Evolutionary conservation across 64 coral and sea anemone genomes (phyloP).

Genomic region (Pocillopora damicornis): DNA sequence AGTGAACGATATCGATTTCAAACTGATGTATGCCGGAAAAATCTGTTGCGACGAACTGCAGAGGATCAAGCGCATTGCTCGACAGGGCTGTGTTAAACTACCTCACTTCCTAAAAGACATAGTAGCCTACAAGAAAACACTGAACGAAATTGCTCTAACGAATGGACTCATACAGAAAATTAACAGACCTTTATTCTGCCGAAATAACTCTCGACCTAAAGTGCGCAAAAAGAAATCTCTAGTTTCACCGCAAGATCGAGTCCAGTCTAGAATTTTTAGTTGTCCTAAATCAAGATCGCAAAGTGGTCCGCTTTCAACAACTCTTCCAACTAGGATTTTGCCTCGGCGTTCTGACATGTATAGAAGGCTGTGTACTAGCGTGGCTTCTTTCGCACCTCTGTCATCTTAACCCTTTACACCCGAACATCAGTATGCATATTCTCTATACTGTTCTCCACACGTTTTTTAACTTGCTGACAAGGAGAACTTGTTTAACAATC

Average conservation of each 20-base stretch:
- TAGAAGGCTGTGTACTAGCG: slow-evolving; percentile 26
- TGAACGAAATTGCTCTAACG: slow-evolving; percentile 59
- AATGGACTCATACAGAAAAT: slow-evolving; percentile 61
- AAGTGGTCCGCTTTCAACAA: background rate
- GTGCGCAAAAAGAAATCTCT: slow-evolving; percentile 10
- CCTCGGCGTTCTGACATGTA: slow-evolving; percentile 8
- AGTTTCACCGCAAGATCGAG: background rate
- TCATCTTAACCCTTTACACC: background rate
- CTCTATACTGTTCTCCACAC: no score
- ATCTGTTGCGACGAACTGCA: slow-evolving; percentile 68
- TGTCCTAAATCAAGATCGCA: slow-evolving; percentile 31
- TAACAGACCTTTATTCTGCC: slow-evolving; percentile 38
- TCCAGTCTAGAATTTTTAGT: slow-evolving; percentile 17
- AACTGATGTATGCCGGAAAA: slow-evolving; percentile 75
- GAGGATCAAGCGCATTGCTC: slow-evolving; percentile 60
- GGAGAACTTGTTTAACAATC: no score
- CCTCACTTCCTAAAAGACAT: slow-evolving; percentile 72
- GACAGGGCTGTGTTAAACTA: slow-evolving; percentile 54
- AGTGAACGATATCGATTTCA: slow-evolving; percentile 80
- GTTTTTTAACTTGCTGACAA: no score
- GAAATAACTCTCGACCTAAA: slow-evolving; percentile 29
- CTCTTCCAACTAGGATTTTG: slow-evolving; percentile 6
- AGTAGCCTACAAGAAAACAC: slow-evolving; percentile 31
- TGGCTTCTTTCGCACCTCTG: slow-evolving; percentile 19
- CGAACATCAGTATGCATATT: no score